Conservation (phyloP, 2,888 invertebrate species). For the Nebria salina region DNA sequence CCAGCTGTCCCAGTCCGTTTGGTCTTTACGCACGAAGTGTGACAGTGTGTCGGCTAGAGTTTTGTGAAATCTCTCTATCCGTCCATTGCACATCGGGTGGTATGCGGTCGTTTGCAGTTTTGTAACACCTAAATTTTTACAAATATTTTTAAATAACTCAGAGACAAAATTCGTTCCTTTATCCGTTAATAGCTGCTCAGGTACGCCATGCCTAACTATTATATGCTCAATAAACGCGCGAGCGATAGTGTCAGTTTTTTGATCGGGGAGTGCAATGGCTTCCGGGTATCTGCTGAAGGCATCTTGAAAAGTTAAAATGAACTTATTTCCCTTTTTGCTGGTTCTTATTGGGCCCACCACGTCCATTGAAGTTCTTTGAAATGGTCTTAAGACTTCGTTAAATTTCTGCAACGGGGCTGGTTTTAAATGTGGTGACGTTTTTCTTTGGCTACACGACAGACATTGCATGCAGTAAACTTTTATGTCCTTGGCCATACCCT, state of each 20-base stretch:
- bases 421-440: slow-evolving; percentile 50
- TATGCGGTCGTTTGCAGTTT: slow-evolving; percentile 52
- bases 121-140: slow-evolving; percentile 50
- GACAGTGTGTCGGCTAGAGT: slow-evolving; percentile 52
- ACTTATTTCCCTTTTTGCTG: slow-evolving; percentile 50
- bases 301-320: slow-evolving; percentile 53
- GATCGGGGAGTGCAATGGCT: slow-evolving; percentile 52
- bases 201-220: slow-evolving; percentile 52
- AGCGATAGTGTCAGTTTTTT: slow-evolving; percentile 50
- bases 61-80: slow-evolving; percentile 54
- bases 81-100: slow-evolving; percentile 54
- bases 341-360: slow-evolving; percentile 52
- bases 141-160: slow-evolving; percentile 51
- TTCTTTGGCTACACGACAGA: slow-evolving; percentile 51
- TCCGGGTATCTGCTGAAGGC: slow-evolving; percentile 52
- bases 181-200: slow-evolving; percentile 53
- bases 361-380: slow-evolving; percentile 51
- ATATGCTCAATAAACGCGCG: slow-evolving; percentile 50
- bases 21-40: slow-evolving; percentile 50
- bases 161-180: slow-evolving; percentile 52
- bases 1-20: slow-evolving; percentile 53
- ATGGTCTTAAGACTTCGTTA: slow-evolving; percentile 48
- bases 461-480: slow-evolving; percentile 50
- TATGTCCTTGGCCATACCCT: slow-evolving; percentile 49
- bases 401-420: slow-evolving; percentile 50